These are phyloP conservation scores for Pseudococcus longispinus DNA, from an alignment of 2,888 invertebrate species.

Conservation along the genomic window DNA sequence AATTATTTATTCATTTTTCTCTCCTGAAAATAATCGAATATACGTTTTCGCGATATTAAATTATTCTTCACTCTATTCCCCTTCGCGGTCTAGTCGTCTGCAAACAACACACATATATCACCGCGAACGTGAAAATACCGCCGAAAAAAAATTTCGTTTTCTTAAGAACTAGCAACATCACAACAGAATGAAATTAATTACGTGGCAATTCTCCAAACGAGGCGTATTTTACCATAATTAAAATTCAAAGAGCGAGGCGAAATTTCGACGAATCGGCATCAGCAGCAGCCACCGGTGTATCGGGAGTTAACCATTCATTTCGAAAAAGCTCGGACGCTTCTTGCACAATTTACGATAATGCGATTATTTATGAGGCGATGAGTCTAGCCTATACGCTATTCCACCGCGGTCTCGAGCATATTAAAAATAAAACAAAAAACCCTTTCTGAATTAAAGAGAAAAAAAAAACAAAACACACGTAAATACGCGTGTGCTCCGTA, in stretches of 20 bases:
- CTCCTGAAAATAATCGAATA: neutral
- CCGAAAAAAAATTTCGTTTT: neutral
- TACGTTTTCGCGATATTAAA: neutral
- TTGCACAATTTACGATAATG: neutral
- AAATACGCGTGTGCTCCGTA: neutral
- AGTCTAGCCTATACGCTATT: neutral
- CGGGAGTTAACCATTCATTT: neutral
- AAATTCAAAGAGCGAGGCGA: constrained; percentile 7
- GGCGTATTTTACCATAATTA: constrained; percentile 8
- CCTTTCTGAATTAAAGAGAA: no score
- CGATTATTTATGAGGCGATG: constrained; percentile 22
- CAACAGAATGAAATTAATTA: constrained; percentile 1
- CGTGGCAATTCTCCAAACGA: constrained; percentile 6
- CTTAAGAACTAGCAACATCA: neutral
- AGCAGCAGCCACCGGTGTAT: neutral
- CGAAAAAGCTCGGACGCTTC: constrained; percentile 4
- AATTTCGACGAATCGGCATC: neutral
- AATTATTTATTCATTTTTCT: neutral
- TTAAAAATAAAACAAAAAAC: neutral
- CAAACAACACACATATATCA: neutral
- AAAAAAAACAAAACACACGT: neutral
- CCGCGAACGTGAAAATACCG: neutral
- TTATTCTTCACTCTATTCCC: neutral
- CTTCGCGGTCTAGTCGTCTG: neutral
- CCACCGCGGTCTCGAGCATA: neutral